Evolutionary conservation across 92 coral and sea anemone genomes (phyloP).

Genomic region (Heteractis magnifica): DNA sequence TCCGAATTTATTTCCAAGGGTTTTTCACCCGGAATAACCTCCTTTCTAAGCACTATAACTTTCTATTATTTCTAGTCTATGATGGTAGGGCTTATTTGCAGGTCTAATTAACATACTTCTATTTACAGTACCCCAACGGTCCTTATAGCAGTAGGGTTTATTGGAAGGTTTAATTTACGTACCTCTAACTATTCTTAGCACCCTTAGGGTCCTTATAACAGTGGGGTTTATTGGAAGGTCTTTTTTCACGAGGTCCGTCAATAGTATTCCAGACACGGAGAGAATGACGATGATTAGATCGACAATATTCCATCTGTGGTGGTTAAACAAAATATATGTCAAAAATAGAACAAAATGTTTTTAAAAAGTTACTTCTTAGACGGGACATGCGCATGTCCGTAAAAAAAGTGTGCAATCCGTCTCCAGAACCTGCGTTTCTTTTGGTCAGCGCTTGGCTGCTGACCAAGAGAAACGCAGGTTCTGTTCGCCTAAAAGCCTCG

Average conservation of each 20-base stretch:
- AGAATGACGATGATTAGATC: slow-evolving; percentile 84
- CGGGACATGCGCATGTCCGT: too few relatives aligned
- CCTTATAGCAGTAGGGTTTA: background rate
- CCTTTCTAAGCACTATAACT: too few relatives aligned
- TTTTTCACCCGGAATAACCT: too few relatives aligned
- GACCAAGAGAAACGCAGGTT: background rate
- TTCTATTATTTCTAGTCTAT: too few relatives aligned
- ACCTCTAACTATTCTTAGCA: slow-evolving; percentile 85
- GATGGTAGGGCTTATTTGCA: slow-evolving; percentile 13
- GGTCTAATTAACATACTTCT: slow-evolving; percentile 32
- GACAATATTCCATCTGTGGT: slow-evolving; percentile 83
- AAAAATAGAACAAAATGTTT: background rate
- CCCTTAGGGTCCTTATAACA: slow-evolving; percentile 78
- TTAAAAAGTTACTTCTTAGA: background rate
- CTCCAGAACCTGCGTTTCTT: too few relatives aligned
- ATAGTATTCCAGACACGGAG: slow-evolving; percentile 80
- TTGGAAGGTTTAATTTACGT: background rate
- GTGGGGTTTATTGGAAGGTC: slow-evolving; percentile 75
- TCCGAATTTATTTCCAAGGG: too few relatives aligned
- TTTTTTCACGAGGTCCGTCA: slow-evolving; percentile 49
- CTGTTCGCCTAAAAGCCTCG: too few relatives aligned
- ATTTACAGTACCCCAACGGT: slow-evolving; percentile 23
- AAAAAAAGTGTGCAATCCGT: too few relatives aligned
- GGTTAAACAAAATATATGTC: background rate
- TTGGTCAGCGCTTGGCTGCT: background rate